Base-by-base conservation (phyloP, 2,797 vertebrate genomes). In the Leuciscus waleckii region DNA sequence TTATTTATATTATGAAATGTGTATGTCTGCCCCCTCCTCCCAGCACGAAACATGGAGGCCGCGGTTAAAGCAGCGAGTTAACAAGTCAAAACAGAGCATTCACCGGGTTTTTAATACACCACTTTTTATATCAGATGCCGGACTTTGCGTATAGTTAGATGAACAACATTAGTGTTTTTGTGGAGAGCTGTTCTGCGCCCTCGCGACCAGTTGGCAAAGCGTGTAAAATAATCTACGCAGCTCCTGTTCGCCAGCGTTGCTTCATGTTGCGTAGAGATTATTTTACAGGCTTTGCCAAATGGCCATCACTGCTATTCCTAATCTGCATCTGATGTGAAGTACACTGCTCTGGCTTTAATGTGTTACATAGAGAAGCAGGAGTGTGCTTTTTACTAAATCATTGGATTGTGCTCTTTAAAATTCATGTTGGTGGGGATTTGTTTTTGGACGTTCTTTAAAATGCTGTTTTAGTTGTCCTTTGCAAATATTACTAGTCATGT, bases 201-300 rank as follows among this genome's bases (percentile, higher is more conserved):
- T 32, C 6, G 11, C 26, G 54, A 7, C 43, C 56, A 54, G 82
- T 83, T 90, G 63, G 87, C 81, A 65, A 73, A 68, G 88, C 83
- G 84, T 87, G 88, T 88, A 86, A 63, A 91, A 92, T 95, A 95
- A 95, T 95, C 94, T 85, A 87, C 87, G 91, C 91, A 93, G 88
- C 93, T 84, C 81, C 26, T 21, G 82, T 77, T 41, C 51, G n/a
- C 41, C 54, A 74, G 79, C 68, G 65, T 43, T 87, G 75, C 58
- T 87, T 79, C 54, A 29, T 77, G 75, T 83, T 83, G 85, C 83
- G 80, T 63, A 76, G 73, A 85, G 82, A 51, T 86, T 80, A 83
- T 79, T 76, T 83, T 78, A 68, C 79, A 71, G n/a, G 61, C 35
- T 76, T 89, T 83, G 87, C 88, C 87, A 69, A 90, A 92, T 94